Conservation (phyloP, 2,113 vertebrate genomes). For the Dicaeum eximium region DNA sequence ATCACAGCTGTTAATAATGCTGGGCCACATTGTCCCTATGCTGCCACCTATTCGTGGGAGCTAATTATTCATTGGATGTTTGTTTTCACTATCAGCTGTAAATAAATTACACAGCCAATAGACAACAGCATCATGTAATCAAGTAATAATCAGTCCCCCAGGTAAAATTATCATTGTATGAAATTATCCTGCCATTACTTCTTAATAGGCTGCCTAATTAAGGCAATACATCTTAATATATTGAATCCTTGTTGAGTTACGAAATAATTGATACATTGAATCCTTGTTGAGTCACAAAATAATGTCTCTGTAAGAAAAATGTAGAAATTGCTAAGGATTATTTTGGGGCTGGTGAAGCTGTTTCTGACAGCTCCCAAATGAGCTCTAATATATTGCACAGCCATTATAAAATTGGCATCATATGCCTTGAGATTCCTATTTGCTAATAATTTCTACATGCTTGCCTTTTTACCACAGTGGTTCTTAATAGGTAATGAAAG, state of each 20-base stretch:
- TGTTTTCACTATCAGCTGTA: background rate
- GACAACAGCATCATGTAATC: background rate
- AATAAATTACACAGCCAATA: background rate
- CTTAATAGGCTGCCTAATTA: conserved; percentile 61
- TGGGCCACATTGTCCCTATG: background rate
- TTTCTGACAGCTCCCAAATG: conserved; percentile 31
- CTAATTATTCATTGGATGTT: background rate
- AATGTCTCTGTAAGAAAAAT: conserved; percentile 27
- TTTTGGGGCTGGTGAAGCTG: background rate
- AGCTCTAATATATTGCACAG: conserved; percentile 16
- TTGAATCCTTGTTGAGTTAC: background rate
- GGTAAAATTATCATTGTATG: conserved; percentile 42
- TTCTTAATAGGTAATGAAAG: background rate
- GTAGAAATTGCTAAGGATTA: conserved; percentile 35
- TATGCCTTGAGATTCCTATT: background rate
- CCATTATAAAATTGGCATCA: conserved; percentile 41
- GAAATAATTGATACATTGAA: background rate
- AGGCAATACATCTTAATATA: conserved; percentile 8
- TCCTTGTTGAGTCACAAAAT: conserved; percentile 22
- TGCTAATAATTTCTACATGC: conserved; percentile 5
- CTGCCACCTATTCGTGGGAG: background rate
- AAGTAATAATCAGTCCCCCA: conserved; percentile 5
- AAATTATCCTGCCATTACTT: conserved; percentile 46
- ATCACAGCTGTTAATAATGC: background rate
- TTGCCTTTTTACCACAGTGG: background rate